These are phyloP conservation scores for Hermaeophaga mercurialis DNA, from an alignment of 2,888 invertebrate species.

Conservation along the genomic window DNA sequence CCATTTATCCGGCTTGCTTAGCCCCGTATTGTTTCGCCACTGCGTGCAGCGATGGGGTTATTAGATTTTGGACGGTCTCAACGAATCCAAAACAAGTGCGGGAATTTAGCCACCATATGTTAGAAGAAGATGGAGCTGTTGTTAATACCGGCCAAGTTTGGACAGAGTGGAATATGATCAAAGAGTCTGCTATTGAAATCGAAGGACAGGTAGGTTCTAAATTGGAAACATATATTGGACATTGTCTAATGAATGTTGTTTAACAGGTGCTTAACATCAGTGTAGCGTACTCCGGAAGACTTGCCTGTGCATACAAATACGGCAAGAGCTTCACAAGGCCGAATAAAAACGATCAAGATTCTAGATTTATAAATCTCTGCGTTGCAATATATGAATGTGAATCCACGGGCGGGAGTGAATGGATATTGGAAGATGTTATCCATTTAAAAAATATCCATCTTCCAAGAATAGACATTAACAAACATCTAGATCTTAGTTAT, in stretches of 20 bases:
- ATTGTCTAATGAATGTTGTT: not conserved
- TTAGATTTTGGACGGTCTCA: conserved; percentile 79
- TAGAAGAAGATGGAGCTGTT: conserved; percentile 53
- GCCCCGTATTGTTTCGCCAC: conserved; percentile 96
- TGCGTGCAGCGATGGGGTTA: conserved; percentile 91
- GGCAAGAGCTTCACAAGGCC: conserved; percentile 87
- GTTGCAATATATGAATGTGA: conserved; percentile 99
- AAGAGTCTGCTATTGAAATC: conserved; percentile 67
- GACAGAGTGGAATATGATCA: conserved; percentile 58
- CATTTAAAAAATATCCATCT: conserved; percentile 90
- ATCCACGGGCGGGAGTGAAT: conserved; percentile 93
- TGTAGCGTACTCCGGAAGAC: conserved; percentile 96
- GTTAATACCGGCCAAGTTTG: conserved; percentile 55
- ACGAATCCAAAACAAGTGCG: conserved; percentile 45
- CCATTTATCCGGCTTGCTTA: conserved; percentile 98
- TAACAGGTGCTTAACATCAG: conserved; percentile 80
- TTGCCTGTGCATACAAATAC: conserved; percentile 96
- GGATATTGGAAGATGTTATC: conserved; percentile 95
- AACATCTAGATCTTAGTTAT: conserved; percentile 82
- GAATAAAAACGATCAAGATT: conserved; percentile 75
- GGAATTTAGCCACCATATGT: conserved; percentile 46
- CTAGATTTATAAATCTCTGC: conserved; percentile 85
- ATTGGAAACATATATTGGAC: not conserved
- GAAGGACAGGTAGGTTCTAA: conserved; percentile 66
- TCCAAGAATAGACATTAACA: conserved; percentile 78